phyloP scores from a whole-genome alignment of 2,797 vertebrate species.

The Chiloscyllium punctatum region DNA sequence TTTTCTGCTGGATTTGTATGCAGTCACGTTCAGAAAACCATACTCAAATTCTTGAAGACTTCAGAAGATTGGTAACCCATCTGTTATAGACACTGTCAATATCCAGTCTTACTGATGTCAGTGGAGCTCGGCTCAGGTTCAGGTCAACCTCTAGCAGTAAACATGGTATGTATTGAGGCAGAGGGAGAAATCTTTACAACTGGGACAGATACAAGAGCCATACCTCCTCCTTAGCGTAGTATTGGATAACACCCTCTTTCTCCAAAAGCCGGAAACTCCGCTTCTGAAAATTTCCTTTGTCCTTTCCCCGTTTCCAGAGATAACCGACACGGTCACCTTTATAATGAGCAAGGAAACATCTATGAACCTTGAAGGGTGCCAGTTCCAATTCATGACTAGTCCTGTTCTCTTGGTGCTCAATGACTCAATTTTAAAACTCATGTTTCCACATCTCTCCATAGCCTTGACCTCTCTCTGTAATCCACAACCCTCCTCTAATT shows the following conservation, averaged over 20 bases:
- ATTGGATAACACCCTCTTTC: constrained; percentile 72
- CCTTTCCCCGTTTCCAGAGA: constrained; percentile 82
- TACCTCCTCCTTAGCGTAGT: constrained; percentile 81
- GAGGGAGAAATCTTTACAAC: background rate
- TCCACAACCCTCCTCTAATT: background rate
- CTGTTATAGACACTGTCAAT: background rate
- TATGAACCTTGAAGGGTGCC: background rate
- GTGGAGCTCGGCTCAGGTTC: background rate
- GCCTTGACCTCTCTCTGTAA: background rate
- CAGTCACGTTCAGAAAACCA: background rate
- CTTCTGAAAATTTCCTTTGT: constrained; percentile 69
- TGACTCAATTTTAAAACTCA: background rate
- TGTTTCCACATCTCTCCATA: background rate
- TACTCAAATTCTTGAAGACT: background rate
- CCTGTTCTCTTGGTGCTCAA: background rate
- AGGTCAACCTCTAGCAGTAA: background rate
- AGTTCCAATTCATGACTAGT: background rate
- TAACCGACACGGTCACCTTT: constrained; percentile 74
- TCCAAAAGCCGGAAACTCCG: constrained; percentile 76
- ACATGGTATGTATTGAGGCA: background rate
- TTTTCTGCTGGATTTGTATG: background rate
- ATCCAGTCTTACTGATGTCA: background rate
- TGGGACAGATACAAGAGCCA: constrained; percentile 46
- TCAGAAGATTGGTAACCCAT: background rate
- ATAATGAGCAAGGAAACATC: constrained; percentile 27